phyloP scores from a whole-genome alignment of 2,113 vertebrate genomes.

The Willisornis vidua region DNA sequence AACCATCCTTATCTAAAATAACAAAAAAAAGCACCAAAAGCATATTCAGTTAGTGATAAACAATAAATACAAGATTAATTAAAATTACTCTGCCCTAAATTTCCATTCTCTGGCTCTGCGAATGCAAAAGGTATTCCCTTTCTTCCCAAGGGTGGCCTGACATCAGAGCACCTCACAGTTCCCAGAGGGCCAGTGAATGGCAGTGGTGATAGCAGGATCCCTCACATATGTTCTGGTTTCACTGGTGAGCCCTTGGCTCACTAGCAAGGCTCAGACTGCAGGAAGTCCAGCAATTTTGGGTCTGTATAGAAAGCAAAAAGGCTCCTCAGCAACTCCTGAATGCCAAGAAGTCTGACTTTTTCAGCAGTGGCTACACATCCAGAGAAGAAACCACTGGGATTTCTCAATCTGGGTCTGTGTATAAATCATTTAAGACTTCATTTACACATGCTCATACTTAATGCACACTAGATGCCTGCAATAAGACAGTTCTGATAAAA shows the following conservation, averaged over 20 bases:
- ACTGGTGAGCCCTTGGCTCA: not conserved
- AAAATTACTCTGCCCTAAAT: not conserved
- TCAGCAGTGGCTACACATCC: not conserved
- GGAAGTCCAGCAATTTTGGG: not conserved
- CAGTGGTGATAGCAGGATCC: not conserved
- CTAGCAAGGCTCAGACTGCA: not conserved
- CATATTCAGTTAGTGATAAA: not conserved
- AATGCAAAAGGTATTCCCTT: not conserved
- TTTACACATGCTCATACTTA: conserved; percentile 57
- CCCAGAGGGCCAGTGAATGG: not conserved
- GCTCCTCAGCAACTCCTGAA: not conserved
- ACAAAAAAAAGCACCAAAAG: not conserved
- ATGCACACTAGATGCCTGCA: conserved; percentile 6
- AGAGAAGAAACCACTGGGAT: conserved; percentile 26
- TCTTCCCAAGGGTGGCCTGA: not conserved
- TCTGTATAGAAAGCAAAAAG: not conserved
- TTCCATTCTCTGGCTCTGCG: not conserved
- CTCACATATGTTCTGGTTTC: rapidly evolving
- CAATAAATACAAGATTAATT: conserved; percentile 4
- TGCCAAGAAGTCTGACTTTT: not conserved
- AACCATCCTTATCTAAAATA: not conserved
- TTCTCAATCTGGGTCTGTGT: conserved; percentile 18
- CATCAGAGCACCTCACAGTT: rapidly evolving
- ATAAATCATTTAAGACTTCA: conserved; percentile 70
- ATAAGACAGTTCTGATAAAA: not conserved